A percentile compares a stretch with the other conserved stretches of the same genome.
These are phyloP conservation scores for Diplodus sargus DNA, from an alignment of 2,797 vertebrate species.

Conservation along the genomic window DNA sequence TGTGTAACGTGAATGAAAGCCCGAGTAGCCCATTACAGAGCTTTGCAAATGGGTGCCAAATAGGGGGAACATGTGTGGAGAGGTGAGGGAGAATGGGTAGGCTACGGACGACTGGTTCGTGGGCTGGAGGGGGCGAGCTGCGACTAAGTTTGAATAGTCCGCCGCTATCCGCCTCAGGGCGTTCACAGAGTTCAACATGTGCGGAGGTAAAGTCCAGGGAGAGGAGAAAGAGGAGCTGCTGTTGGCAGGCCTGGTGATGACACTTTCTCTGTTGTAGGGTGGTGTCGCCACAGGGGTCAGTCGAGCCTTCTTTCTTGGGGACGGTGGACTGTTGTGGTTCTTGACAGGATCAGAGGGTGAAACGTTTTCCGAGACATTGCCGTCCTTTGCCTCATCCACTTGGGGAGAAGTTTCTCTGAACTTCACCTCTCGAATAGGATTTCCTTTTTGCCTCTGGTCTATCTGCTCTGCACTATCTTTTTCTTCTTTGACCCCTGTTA, in stretches of 20 bases:
- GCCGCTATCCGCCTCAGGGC: conserved; percentile 70
- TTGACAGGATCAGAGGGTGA: conserved; percentile 26
- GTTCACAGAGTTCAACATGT: conserved; percentile 74
- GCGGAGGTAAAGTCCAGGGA: conserved; percentile 59
- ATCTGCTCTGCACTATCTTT: conserved; percentile 5
- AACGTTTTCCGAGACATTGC: conserved; percentile 27
- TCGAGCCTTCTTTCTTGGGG: conserved; percentile 58
- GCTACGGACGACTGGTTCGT: conserved; percentile 60
- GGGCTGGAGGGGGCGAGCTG: conserved; percentile 63
- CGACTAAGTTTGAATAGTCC: conserved; percentile 73
- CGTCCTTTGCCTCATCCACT: conserved; percentile 6
- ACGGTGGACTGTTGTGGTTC: conserved; percentile 14
- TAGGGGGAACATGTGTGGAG: conserved; percentile 72
- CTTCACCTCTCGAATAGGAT: conserved; percentile 18
- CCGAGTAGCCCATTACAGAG: conserved; percentile 64
- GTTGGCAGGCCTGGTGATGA: conserved; percentile 60
- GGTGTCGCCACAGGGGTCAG: conserved; percentile 21
- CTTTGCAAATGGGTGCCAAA: conserved; percentile 69
- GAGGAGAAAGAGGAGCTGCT: conserved; percentile 52
- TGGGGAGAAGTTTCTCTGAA: neutral
- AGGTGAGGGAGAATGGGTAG: conserved; percentile 70
- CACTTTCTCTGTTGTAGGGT: conserved; percentile 62
- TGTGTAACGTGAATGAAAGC: conserved; percentile 66
- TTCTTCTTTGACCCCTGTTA: conserved; percentile 42
- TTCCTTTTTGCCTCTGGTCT: conserved; percentile 1